Conservation (phyloP, 2,797 vertebrate genomes). For the Falco concolor region DNA sequence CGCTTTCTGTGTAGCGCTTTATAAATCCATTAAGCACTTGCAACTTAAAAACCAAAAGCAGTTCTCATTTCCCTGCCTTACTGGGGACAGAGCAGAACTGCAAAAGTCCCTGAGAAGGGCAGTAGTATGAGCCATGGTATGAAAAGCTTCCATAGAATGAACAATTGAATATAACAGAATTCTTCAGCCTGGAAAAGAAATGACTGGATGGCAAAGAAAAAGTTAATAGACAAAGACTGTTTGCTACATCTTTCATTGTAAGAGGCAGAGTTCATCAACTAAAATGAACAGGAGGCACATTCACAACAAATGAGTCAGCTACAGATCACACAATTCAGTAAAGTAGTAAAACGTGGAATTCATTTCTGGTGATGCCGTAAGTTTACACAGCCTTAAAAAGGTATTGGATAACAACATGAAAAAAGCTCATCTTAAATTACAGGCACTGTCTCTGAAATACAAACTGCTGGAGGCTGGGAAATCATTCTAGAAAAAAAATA, state of each 20-base stretch:
- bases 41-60: background rate
- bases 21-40: background rate
- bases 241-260: background rate
- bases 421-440: background rate
- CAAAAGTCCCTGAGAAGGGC: background rate
- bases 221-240: background rate
- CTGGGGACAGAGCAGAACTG: background rate
- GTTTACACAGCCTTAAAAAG: background rate
- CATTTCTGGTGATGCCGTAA: background rate
- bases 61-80: background rate
- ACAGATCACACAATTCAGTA: background rate
- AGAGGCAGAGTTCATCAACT: background rate
- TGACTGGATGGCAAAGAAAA: background rate
- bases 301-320: background rate
- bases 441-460: background rate
- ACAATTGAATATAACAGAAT: background rate
- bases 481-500: background rate
- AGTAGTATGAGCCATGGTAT: background rate
- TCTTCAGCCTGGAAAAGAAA: background rate
- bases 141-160: background rate
- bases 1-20: background rate
- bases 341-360: background rate
- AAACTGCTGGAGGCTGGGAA: background rate
- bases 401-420: background rate
- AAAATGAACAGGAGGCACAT: background rate